These are phyloP conservation scores for Perdita meconis DNA, from an alignment of 2,888 invertebrate species.

Conservation along the genomic window DNA sequence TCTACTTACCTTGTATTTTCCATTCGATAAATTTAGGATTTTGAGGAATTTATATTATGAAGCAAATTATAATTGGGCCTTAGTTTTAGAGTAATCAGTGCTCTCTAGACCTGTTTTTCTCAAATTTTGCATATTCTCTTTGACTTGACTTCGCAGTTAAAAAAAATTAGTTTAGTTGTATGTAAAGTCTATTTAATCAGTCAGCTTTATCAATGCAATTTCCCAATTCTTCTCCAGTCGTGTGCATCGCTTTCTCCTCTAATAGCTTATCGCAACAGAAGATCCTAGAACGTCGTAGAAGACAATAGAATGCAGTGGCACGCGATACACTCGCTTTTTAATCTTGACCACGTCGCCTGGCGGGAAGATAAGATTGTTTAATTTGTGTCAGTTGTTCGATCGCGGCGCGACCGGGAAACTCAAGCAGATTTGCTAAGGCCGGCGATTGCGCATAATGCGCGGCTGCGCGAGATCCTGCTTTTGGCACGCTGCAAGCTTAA, in stretches of 20 bases:
- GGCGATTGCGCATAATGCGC: conserved; percentile 19
- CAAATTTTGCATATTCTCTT: too few relatives aligned
- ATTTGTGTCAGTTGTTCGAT: conserved; percentile 56
- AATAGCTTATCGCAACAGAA: neutral
- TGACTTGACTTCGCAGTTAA: too few relatives aligned
- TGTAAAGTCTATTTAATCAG: too few relatives aligned
- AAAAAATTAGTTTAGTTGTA: too few relatives aligned
- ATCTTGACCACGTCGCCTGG: conserved; percentile 42
- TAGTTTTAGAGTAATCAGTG: too few relatives aligned
- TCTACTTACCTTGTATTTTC: too few relatives aligned
- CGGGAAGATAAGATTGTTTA: conserved; percentile 50
- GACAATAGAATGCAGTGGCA: neutral
- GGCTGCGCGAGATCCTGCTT: conserved; percentile 18
- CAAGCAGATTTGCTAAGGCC: conserved; percentile 50
- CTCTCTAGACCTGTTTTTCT: too few relatives aligned
- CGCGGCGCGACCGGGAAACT: conserved; percentile 44
- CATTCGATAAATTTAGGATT: too few relatives aligned
- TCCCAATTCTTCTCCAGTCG: too few relatives aligned
- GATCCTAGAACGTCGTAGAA: neutral
- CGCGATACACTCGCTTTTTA: conserved; percentile 26
- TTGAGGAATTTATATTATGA: too few relatives aligned
- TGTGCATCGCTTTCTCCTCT: too few relatives aligned
- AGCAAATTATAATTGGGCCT: too few relatives aligned
- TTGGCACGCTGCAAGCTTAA: conserved; percentile 30
- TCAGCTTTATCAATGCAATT: neutral